These are phyloP conservation scores for Temnothorax ravouxi DNA, from an alignment of 2,888 invertebrate species.

Conservation along the genomic window DNA sequence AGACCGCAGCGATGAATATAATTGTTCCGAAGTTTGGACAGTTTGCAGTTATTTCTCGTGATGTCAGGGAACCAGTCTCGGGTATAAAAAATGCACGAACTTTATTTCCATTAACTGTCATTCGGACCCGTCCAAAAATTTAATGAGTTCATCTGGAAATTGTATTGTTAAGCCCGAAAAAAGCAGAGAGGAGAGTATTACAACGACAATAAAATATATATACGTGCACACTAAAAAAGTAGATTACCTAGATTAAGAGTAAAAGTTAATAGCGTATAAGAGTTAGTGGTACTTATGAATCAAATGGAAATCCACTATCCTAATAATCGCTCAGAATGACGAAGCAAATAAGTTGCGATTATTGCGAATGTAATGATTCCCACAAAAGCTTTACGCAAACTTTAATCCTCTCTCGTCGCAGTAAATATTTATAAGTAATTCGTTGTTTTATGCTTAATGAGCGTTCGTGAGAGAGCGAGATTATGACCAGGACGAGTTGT, in stretches of 20 bases:
- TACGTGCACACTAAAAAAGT: background rate
- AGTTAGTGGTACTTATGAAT: background rate
- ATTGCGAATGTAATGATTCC: slow-evolving; percentile 26
- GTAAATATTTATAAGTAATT: slow-evolving; percentile 47
- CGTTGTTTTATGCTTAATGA: slow-evolving; percentile 36
- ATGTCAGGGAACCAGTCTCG: slow-evolving; percentile 21
- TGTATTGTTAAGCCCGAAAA: background rate
- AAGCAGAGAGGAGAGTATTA: background rate
- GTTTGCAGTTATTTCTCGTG: slow-evolving; percentile 47
- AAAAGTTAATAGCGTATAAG: background rate
- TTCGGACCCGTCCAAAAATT: background rate
- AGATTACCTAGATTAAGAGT: background rate
- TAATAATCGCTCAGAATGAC: background rate
- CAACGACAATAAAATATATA: background rate
- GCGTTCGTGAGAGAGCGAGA: slow-evolving; percentile 28
- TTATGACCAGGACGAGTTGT: slow-evolving; percentile 18
- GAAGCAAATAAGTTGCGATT: background rate
- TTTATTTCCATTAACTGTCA: background rate
- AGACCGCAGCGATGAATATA: slow-evolving; percentile 38
- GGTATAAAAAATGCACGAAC: slow-evolving; percentile 14
- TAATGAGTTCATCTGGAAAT: slow-evolving; percentile 10
- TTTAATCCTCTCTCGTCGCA: slow-evolving; percentile 9
- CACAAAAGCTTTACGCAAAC: slow-evolving; percentile 7
- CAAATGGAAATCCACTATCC: background rate
- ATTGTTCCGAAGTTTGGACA: slow-evolving; percentile 47